Conservation (phyloP, 2,113 vertebrate genomes). For the Rhea pennata region DNA sequence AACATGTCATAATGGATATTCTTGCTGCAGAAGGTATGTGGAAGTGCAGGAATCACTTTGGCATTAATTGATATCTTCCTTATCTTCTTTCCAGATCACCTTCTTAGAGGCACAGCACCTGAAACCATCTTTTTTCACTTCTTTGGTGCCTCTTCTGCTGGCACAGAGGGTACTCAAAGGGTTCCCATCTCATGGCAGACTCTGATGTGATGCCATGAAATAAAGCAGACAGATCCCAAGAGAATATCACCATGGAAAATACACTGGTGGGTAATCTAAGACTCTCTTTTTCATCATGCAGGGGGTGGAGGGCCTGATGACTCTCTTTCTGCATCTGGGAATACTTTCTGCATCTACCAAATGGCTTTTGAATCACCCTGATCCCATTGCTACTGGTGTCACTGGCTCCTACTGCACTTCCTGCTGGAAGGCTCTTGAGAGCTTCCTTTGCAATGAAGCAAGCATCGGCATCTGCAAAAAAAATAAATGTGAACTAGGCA, state of each 20-base stretch:
- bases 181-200: accelerated
- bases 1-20: accelerated
- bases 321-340: neutral
- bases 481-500: neutral
- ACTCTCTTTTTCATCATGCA: neutral
- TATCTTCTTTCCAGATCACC: neutral
- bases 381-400: accelerated
- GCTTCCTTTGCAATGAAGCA: neutral
- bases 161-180: neutral
- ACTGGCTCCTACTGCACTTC: neutral
- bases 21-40: neutral
- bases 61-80: neutral
- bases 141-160: neutral
- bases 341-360: neutral
- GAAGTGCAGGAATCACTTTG: neutral
- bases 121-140: neutral
- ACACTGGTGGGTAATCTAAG: neutral
- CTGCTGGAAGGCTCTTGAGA: neutral
- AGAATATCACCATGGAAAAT: neutral
- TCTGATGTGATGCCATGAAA: neutral
- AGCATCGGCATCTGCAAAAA: neutral
- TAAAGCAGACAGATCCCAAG: neutral
- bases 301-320: neutral
- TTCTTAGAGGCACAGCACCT: neutral
- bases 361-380: neutral